Base-by-base conservation (phyloP, 2,888 invertebrate species). In the Epistrophe grossulariae region DNA sequence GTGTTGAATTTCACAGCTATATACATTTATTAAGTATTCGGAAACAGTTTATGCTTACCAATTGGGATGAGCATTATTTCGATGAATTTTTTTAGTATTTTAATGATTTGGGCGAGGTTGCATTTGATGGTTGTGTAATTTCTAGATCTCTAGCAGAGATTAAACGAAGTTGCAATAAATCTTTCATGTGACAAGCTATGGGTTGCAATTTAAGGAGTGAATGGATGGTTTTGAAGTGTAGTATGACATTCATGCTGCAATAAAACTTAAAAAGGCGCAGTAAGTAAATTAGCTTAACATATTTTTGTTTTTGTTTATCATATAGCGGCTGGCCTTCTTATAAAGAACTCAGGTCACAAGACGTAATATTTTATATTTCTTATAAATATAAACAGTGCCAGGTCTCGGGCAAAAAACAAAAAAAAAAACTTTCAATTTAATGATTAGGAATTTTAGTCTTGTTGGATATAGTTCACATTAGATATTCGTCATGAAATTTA, bases 1-100 rank as follows among this genome's bases (percentile, higher is more conserved):
- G 45, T 48, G 81, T 48, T 84, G 59, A 59, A 79, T 84, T 60
- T 79, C 38, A 17, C 19, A 71, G 62, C 68, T 40, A 62, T 79
- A 70, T 24, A 24, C 48, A 38, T 52, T 48, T 48, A 43, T 43
- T 43, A 10, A 48, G 48, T 43, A 43, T 31, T 84, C n/a, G 45
- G 35, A 71, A 74, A 55, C 72, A 72, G 60, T 19, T 55, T 64
- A 15, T 24, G 76, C 72, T 59, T 72, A 77, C 81, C 68, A 68
- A 81, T 84, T 77, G 17, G 31, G 31, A 66, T 66, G 45, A 66
- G 45, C 8, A 31, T 24, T 66, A 66, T 66, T 66, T 64, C 17
- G 43, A 24, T 13, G 24, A 28, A 28, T 64, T 43, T n/a, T 45
- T 6, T 43, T 48, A 0, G 10, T 48, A 19, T 11, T 50, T 45